A percentile compares a stretch with the other conserved stretches of the same genome.
phyloP scores from a whole-genome alignment of 2,797 vertebrate genomes.

The Notolepis coatsorum region DNA sequence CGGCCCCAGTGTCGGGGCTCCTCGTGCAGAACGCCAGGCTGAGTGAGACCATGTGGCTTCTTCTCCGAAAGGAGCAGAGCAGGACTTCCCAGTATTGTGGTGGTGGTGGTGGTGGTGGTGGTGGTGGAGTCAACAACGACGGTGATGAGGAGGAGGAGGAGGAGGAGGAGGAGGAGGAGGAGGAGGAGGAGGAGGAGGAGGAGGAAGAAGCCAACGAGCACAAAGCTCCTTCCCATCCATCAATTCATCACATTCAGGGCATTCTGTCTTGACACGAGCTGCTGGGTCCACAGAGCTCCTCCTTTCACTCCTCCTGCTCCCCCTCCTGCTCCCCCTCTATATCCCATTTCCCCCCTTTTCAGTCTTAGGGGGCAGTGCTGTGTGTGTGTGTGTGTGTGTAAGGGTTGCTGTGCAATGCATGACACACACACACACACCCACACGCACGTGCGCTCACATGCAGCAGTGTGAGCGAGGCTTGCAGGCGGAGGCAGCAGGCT shows the following conservation, averaged over 20 bases:
- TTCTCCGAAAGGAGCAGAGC: too few relatives aligned
- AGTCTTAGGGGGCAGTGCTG: conserved; percentile 26
- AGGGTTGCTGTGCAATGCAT: conserved; percentile 72
- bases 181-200: neutral
- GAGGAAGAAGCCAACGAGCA: conserved; percentile 23
- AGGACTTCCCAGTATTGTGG: neutral
- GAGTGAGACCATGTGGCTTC: conserved; percentile 6
- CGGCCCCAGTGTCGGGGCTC: too few relatives aligned
- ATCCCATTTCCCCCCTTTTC: conserved; percentile 40
- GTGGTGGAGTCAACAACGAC: too few relatives aligned
- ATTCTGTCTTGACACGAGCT: conserved; percentile 57
- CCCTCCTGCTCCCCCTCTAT: conserved; percentile 8
- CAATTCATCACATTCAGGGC: conserved; percentile 64
- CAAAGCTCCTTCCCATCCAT: conserved; percentile 59
- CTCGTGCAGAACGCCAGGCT: too few relatives aligned
- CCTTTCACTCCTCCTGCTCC: neutral
- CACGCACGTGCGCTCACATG: too few relatives aligned
- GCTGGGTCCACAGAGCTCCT: too few relatives aligned
- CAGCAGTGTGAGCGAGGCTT: conserved; percentile 63
- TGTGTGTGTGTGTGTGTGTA: conserved; percentile 53
- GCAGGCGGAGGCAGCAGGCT: conserved; percentile 68
- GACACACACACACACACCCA: too few relatives aligned
- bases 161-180: conserved; percentile 4
- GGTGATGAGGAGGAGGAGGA: conserved; percentile 14
- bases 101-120: conserved; percentile 12